phyloP scores from a whole-genome alignment of 2,113 vertebrate genomes.

The Ranitomeya variabilis region DNA sequence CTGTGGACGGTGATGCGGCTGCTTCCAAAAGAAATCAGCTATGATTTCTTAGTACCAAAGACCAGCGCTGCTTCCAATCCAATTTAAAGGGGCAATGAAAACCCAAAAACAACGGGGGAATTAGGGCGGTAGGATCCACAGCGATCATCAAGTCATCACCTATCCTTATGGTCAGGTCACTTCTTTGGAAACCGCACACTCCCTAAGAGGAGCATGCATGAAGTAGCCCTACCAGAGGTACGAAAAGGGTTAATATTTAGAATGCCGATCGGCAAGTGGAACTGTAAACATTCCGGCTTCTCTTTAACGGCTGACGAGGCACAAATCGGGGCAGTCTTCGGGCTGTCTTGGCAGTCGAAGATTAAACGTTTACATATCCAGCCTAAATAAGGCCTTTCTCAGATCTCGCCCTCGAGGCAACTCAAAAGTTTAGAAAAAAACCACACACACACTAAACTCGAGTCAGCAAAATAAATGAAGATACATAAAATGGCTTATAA shows the following conservation, averaged over 20 bases:
- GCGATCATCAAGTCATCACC: too few relatives aligned
- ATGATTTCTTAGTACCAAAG: too few relatives aligned
- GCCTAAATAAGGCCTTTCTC: conserved; percentile 57
- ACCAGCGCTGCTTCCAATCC: too few relatives aligned
- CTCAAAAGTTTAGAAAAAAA: conserved; percentile 61
- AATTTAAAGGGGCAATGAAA: too few relatives aligned
- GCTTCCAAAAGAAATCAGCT: too few relatives aligned
- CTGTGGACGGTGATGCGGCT: too few relatives aligned
- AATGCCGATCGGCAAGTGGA: conserved; percentile 61
- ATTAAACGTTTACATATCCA: conserved; percentile 66
- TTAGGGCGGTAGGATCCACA: too few relatives aligned
- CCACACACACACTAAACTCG: conserved; percentile 41
- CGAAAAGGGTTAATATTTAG: conserved; percentile 50
- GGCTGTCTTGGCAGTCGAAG: conserved; percentile 66
- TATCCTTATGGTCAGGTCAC: too few relatives aligned
- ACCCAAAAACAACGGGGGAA: too few relatives aligned
- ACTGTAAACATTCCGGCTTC: conserved; percentile 41
- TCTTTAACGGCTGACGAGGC: conserved; percentile 64
- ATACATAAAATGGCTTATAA: neutral
- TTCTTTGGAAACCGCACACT: neutral
- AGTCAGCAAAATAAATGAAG: conserved; percentile 52
- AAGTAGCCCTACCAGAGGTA: neutral
- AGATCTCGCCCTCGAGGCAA: conserved; percentile 65
- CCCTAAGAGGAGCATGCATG: neutral
- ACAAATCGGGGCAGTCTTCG: conserved; percentile 62